Evolutionary conservation across 2,888 invertebrate species (phyloP), one percentile per base, ranked within the genome.

Genomic region (Strigamia maritima): DNA sequence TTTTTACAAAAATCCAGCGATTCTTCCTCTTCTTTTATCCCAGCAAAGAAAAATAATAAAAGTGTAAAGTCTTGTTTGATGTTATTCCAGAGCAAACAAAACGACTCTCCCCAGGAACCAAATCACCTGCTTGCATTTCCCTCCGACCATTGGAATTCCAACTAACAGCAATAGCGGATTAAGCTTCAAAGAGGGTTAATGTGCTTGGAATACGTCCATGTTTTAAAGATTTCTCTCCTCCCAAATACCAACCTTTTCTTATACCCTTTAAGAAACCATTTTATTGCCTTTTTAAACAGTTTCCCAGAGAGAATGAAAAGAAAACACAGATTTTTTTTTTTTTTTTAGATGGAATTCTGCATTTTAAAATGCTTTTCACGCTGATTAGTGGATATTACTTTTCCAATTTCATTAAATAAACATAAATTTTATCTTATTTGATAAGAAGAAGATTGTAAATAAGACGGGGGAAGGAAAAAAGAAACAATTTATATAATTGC

Each of bases 131-230:
- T 60, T 19, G 60, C 60, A 60, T 60, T 60, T 19, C 60, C 60
- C 60, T 60, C 24, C 60, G n/a, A 16, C 60, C 60, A 60, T 19
- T 60, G 60, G 60, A 60, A 60, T 60, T 19, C 60, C 60, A 60
- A 60, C 60, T 60, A 60, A 60, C 60, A 60, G 19, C 60, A 60
- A 60, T 60, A 60, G 60, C 60, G 60, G 60, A 60, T 60, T 60
- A 60, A 19, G 60, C 60, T 60, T 19, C 16, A 60, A 60, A 60
- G 60, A 12, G 60, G 19, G 60, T 60, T 60, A 60, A 60, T 60
- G 60, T 60, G 60, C 60, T 24, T 60, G 60, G 60, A 54, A 60
- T 60, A 60, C 7, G 19, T 22, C 24, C 60, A 60, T 60, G 60
- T 60, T 60, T 60, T 60, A 60, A 60, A 60, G 60, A 60, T 60